Evolutionary conservation across 1,140 invertebrate species (phyloP).

Genomic region (Agraylea sexmaculata): DNA sequence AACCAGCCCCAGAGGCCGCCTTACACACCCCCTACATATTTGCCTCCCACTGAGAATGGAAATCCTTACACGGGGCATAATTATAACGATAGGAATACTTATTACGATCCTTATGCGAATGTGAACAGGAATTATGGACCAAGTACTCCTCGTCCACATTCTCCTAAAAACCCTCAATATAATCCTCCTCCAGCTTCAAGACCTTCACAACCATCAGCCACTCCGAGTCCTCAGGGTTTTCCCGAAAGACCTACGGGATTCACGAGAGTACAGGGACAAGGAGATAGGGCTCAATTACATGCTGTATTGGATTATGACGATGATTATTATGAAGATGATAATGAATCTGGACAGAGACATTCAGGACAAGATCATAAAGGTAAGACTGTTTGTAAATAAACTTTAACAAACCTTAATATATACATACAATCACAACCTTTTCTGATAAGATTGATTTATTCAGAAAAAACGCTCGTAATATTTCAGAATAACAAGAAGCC

Average conservation of each 20-base stretch:
- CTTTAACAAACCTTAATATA: no score
- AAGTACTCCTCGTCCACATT: no score
- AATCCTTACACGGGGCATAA: constrained; percentile 1
- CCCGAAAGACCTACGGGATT: constrained; percentile 44
- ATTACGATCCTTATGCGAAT: constrained; percentile 5
- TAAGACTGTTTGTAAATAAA: no score
- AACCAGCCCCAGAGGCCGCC: constrained; percentile 3
- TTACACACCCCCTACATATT: constrained; percentile 17
- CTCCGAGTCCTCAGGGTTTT: constrained; percentile 19
- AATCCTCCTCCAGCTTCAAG: not conserved
- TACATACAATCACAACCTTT: no score
- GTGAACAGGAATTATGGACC: constrained; percentile 5
- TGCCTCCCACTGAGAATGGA: constrained; percentile 10
- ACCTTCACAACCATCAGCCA: constrained; percentile 2
- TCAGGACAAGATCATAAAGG: constrained; percentile 7
- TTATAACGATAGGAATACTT: constrained; percentile 2
- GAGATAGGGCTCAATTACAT: constrained; percentile 52
- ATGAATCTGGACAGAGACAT: no score
- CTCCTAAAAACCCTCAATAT: not conserved
- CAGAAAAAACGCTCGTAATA: no score
- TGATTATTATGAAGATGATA: constrained; percentile 43
- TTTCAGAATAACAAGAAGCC: no score
- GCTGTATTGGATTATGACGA: constrained; percentile 58
- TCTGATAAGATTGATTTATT: no score
- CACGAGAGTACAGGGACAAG: constrained; percentile 30